Base-by-base conservation (phyloP, 1,140 invertebrate species). In the Trichonephila clavata region DNA sequence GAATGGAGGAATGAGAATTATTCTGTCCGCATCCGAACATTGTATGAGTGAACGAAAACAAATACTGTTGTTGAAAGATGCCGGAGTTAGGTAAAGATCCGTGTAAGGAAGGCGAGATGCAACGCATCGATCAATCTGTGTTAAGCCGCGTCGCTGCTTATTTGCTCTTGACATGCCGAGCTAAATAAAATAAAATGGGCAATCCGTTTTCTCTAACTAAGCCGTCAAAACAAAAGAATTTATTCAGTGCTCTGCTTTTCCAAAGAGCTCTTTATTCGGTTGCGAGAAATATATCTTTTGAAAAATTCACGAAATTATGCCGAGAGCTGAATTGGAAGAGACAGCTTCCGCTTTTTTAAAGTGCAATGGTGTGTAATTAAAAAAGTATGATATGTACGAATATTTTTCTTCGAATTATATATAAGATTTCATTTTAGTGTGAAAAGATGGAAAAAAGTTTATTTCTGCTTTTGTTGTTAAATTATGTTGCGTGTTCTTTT, bases 121-220 rank as follows among this genome's bases (percentile, higher is more conserved):
- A 80, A 81, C 60, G 80, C 80, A 92, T 92, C 90, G 59, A 92
- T 92, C 90, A 92, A 92, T 92, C 90, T 50, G 32, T 21, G 87
- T 92, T 63, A 92, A 84, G 77, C 80, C 60, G 20, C 77, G 50
- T 57, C 90, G 21, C 65, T 84, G 32, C 61, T 92, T 92, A 92
- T 92, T 92, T 92, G 39, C 90, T 92, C n/a, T 39, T 83, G 77
- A 92, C 81, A 84, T 21, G 90, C 59, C 57, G 71, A 59, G 77
- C 90, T 92, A 92, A 84, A 92, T 92, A 63, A 92, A 92, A 65
- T 61, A 92, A 84, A 92, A 60, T 63, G 50, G n/a, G 59, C 43
- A 24, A 92, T 92, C 81, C 43, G 50, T 84, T 81, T 61, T 77
- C 86, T 84, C 50, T 84, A 59, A 84, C 71, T 77, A 77, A 77